Evolutionary conservation across 2,888 invertebrate species (phyloP).

Genomic region (Julus scanicus): DNA sequence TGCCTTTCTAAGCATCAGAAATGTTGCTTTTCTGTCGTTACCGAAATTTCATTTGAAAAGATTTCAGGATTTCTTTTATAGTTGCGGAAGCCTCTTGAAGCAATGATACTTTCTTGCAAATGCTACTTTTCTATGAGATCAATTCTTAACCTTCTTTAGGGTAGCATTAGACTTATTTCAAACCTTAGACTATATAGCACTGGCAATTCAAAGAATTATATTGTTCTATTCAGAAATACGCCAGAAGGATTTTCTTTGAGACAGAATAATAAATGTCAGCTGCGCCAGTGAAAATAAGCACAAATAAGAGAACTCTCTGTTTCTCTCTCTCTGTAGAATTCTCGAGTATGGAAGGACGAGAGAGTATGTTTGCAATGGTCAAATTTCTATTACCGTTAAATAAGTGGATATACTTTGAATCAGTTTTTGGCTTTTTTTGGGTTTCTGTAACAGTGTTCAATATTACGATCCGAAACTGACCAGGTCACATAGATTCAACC

Average conservation of each 20-base stretch:
- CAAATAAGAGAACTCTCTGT: neutral
- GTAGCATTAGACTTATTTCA: neutral
- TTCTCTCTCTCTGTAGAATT: neutral
- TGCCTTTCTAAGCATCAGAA: slow-evolving; percentile 24
- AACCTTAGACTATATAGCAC: neutral
- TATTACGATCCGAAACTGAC: no score
- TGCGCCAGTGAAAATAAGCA: neutral
- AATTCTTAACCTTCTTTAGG: neutral
- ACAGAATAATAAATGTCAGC: neutral
- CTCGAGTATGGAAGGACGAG: neutral
- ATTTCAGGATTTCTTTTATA: neutral
- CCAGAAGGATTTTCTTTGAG: neutral
- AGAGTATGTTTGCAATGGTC: neutral
- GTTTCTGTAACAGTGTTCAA: no score
- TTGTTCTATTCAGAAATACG: neutral
- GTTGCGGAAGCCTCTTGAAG: neutral
- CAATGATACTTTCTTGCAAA: neutral
- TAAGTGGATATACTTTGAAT: no score
- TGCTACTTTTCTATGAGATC: neutral
- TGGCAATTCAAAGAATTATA: neutral
- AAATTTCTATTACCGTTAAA: neutral
- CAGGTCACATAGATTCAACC: no score
- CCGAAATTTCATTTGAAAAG: slow-evolving; percentile 42
- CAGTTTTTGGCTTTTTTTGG: no score
- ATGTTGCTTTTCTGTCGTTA: neutral